phyloP scores from a whole-genome alignment of 2,888 invertebrate species.

The Erpobdella octoculata region DNA sequence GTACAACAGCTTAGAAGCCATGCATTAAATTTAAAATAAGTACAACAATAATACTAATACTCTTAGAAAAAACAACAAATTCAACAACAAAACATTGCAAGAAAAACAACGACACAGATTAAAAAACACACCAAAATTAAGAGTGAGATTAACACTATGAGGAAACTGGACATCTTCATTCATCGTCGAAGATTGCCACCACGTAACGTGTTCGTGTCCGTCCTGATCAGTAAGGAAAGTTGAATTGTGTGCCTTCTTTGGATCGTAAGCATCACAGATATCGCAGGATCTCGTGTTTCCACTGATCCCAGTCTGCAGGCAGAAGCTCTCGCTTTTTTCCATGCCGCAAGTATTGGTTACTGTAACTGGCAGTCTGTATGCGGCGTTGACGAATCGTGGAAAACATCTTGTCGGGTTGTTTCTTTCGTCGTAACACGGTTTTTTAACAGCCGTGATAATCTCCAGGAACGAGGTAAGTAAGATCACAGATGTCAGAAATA shows the following conservation, averaged over 20 bases:
- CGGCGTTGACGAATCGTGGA: slow-evolving; percentile 92
- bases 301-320: slow-evolving; percentile 63
- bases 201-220: slow-evolving; percentile 57
- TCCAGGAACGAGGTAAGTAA: too few relatives aligned
- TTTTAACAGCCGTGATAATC: too few relatives aligned
- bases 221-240: slow-evolving; percentile 83
- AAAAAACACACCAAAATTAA: slow-evolving; percentile 65
- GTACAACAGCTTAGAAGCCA: too few relatives aligned
- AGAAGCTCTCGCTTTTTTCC: slow-evolving; percentile 60
- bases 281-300: slow-evolving; percentile 61
- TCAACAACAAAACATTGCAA: background rate
- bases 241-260: slow-evolving; percentile 63
- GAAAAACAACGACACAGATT: background rate
- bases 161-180: slow-evolving; percentile 79
- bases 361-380: slow-evolving; percentile 77
- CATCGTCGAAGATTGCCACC: slow-evolving; percentile 73
- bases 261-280: slow-evolving; percentile 60
- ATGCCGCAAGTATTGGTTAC: slow-evolving; percentile 93
- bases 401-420: slow-evolving; percentile 68
- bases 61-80: too few relatives aligned
- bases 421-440: slow-evolving; percentile 49
- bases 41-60: too few relatives aligned
- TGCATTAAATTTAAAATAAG: too few relatives aligned
- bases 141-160: slow-evolving; percentile 81
- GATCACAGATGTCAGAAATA: too few relatives aligned